These are phyloP conservation scores for Mycogona germanica DNA, from an alignment of 2,888 invertebrate species.

Conservation along the genomic window DNA sequence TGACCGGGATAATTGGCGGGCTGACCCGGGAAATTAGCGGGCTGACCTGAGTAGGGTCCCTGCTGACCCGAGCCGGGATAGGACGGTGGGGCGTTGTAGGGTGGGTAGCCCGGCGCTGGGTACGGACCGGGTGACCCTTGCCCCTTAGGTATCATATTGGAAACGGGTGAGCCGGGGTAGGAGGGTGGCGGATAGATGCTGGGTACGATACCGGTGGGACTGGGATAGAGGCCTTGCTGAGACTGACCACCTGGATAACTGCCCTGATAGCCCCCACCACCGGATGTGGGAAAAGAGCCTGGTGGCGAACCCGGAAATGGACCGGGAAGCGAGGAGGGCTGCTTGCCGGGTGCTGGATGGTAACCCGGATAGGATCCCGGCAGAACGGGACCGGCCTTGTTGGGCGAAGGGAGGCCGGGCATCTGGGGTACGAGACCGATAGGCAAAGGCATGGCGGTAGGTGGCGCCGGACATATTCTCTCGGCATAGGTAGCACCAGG, in stretches of 20 bases:
- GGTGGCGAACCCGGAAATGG: neutral
- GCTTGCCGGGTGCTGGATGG: neutral
- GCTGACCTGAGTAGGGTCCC: neutral
- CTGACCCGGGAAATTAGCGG: neutral
- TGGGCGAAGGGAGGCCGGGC: constrained; percentile 23
- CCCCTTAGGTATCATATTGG: no score
- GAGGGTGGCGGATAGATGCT: constrained; percentile 1
- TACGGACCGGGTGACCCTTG: no score
- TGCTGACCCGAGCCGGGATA: neutral
- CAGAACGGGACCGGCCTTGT: constrained; percentile 22
- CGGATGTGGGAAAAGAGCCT: no score
- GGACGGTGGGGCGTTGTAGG: no score
- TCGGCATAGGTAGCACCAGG: constrained; percentile 33
- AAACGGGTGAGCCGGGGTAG: no score
- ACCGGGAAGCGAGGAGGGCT: neutral
- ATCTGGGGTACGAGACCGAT: constrained; percentile 6
- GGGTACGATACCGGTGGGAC: constrained; percentile 2
- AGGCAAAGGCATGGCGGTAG: neutral
- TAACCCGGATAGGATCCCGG: constrained; percentile 2
- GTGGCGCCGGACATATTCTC: constrained; percentile 26
- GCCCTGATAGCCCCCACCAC: no score
- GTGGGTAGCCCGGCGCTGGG: no score
- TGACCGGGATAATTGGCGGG: neutral
- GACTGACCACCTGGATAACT: no score
- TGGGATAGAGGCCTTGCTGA: constrained; percentile 1